A percentile compares a stretch with the other conserved stretches of the same genome.
phyloP scores from a whole-genome alignment of 2,888 invertebrate species.

The Eudemis profundana region DNA sequence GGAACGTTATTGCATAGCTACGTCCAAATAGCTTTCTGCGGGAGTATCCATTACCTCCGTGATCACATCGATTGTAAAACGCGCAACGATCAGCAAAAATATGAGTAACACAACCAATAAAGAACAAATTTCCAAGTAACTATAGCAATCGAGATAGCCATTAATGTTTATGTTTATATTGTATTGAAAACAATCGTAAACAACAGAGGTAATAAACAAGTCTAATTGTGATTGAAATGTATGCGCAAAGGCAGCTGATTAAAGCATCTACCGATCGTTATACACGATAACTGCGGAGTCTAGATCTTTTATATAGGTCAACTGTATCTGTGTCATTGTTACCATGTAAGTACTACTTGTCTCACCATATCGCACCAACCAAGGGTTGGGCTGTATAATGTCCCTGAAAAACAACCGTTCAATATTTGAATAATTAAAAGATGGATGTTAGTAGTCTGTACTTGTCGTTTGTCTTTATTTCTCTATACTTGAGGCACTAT shows the following conservation, averaged over 20 bases:
- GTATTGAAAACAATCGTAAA: constrained; percentile 34
- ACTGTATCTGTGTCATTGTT: constrained; percentile 24
- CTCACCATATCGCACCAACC: neutral
- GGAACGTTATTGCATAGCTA: too few relatives aligned
- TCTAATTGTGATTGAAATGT: constrained; percentile 42
- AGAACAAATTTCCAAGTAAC: too few relatives aligned
- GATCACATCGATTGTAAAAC: too few relatives aligned
- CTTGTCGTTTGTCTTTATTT: too few relatives aligned
- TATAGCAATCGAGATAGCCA: neutral
- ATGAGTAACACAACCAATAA: too few relatives aligned
- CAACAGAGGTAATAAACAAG: constrained; percentile 37
- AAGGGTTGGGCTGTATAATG: neutral
- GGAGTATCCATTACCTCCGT: too few relatives aligned
- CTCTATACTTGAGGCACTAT: too few relatives aligned
- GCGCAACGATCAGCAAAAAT: too few relatives aligned
- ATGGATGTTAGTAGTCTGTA: too few relatives aligned
- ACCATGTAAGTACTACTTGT: constrained; percentile 1
- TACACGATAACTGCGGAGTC: constrained; percentile 20
- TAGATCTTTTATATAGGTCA: constrained; percentile 30
- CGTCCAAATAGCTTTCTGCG: too few relatives aligned
- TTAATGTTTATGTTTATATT: constrained; percentile 11
- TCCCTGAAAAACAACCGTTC: too few relatives aligned
- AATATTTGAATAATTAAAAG: too few relatives aligned
- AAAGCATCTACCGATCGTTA: constrained; percentile 26
- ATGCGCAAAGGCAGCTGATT: constrained; percentile 33